These are phyloP conservation scores for Zaprionus lineosus DNA, from an alignment of 2,888 invertebrate genomes.

Conservation along the genomic window DNA sequence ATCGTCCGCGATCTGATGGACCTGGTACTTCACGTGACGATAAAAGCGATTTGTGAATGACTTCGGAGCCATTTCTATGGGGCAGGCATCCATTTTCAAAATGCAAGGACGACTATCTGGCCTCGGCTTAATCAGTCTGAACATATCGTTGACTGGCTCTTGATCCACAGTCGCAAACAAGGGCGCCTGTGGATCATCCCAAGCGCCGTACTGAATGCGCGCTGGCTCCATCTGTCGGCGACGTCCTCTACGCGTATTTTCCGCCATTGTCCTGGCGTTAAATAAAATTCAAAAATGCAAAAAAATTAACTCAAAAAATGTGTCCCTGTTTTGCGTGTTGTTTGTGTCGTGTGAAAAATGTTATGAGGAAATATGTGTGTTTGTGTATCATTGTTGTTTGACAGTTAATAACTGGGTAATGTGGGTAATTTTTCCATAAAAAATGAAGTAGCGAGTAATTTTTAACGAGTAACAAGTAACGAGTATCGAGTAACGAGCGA, in stretches of 20 bases:
- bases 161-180: slow-evolving; percentile 54
- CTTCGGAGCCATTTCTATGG: slow-evolving; percentile 15
- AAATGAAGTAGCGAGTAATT: too few species aligned
- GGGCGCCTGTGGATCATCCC: slow-evolving; percentile 52
- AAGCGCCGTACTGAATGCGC: slow-evolving; percentile 53
- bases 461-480: too few species aligned
- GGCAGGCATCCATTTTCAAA: slow-evolving; percentile 42
- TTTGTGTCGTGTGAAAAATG: background rate
- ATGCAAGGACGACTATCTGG: slow-evolving; percentile 2
- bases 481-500: too few species aligned
- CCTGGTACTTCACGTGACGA: slow-evolving; percentile 48
- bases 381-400: too few species aligned
- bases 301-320: background rate
- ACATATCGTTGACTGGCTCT: slow-evolving; percentile 44
- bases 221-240: slow-evolving; percentile 28
- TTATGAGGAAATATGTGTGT: too few species aligned
- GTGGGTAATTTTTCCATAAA: too few species aligned
- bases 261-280: slow-evolving; percentile 3
- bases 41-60: slow-evolving; percentile 19
- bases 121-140: slow-evolving; percentile 24
- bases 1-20: slow-evolving; percentile 58
- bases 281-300: too few species aligned
- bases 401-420: too few species aligned
- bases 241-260: slow-evolving; percentile 18
- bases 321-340: background rate